These are phyloP conservation scores for Glyptemys insculpta DNA, from an alignment of 2,797 vertebrate species.

Conservation along the genomic window DNA sequence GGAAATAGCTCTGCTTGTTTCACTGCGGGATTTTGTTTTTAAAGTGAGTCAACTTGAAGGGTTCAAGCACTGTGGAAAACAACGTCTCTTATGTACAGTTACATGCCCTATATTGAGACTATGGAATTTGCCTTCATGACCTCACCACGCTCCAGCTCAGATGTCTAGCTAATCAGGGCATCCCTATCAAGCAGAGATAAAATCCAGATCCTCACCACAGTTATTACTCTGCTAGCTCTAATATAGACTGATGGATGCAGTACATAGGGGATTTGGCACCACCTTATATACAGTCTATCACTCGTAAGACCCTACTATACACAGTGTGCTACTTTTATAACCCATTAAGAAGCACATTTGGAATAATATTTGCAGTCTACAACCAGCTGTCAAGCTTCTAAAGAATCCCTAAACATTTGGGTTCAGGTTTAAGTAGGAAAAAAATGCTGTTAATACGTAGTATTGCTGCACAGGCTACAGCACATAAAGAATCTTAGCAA, in stretches of 20 bases:
- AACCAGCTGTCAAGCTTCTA: constrained; percentile 76
- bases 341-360: constrained; percentile 72
- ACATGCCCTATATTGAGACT: background rate
- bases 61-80: background rate
- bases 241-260: constrained; percentile 57
- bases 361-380: constrained; percentile 71
- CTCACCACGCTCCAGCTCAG: constrained; percentile 32
- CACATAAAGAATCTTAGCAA: constrained; percentile 75
- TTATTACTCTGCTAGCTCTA: constrained; percentile 69
- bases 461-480: constrained; percentile 6
- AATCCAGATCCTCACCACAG: constrained; percentile 67
- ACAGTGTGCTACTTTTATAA: constrained; percentile 74
- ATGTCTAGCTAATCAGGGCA: constrained; percentile 60
- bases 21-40: background rate
- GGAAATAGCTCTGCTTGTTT: background rate
- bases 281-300: constrained; percentile 70
- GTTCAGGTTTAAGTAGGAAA: constrained; percentile 69
- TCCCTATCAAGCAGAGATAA: constrained; percentile 64
- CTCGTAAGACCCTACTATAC: constrained; percentile 51
- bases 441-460: constrained; percentile 13
- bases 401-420: constrained; percentile 65
- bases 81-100: background rate
- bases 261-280: constrained; percentile 60
- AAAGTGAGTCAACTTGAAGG: background rate
- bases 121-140: constrained; percentile 51